Percentiles rank a stretch among this genome's conserved stretches.
phyloP scores from a whole-genome alignment of 92 coral and sea anemone genomes.

The Heliopora coerulea region DNA sequence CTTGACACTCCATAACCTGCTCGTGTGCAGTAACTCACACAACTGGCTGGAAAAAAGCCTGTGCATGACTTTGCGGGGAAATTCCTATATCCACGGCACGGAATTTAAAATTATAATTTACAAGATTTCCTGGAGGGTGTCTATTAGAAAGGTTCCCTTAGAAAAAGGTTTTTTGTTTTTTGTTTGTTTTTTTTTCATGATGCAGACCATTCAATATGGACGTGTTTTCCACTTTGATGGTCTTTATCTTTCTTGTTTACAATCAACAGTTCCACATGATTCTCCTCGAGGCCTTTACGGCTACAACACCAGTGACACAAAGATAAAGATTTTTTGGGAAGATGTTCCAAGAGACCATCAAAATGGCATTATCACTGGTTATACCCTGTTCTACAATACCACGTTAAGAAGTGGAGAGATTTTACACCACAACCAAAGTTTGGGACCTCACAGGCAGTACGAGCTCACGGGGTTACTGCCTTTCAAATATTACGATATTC shows the following conservation, averaged over 20 bases:
- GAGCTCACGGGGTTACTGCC: conserved; percentile 39
- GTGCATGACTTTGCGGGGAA: too few relatives aligned
- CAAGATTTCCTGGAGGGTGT: too few relatives aligned
- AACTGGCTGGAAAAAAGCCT: too few relatives aligned
- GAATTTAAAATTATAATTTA: too few relatives aligned
- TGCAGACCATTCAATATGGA: too few relatives aligned
- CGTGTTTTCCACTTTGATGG: too few relatives aligned
- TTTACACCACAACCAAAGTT: not conserved
- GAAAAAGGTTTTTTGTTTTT: not conserved
- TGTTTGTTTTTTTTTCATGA: too few relatives aligned
- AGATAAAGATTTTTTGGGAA: conserved; percentile 57
- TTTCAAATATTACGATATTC: conserved; percentile 55
- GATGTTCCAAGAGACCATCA: conserved; percentile 43
- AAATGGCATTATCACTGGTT: conserved; percentile 57
- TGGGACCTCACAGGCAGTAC: not conserved
- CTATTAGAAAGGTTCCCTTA: too few relatives aligned
- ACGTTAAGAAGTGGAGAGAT: conserved; percentile 7
- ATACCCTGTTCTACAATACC: conserved; percentile 30
- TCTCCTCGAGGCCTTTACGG: conserved; percentile 23
- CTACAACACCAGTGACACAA: conserved; percentile 71
- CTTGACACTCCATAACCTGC: too few relatives aligned
- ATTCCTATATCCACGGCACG: too few relatives aligned
- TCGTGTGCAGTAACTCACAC: too few relatives aligned
- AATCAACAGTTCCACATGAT: conserved; percentile 5
- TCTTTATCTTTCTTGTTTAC: not conserved